Evolutionary conservation across 2,797 vertebrate species (phyloP), one percentile per base, ranked within the genome.

Genomic region (Lepus townsendii): DNA sequence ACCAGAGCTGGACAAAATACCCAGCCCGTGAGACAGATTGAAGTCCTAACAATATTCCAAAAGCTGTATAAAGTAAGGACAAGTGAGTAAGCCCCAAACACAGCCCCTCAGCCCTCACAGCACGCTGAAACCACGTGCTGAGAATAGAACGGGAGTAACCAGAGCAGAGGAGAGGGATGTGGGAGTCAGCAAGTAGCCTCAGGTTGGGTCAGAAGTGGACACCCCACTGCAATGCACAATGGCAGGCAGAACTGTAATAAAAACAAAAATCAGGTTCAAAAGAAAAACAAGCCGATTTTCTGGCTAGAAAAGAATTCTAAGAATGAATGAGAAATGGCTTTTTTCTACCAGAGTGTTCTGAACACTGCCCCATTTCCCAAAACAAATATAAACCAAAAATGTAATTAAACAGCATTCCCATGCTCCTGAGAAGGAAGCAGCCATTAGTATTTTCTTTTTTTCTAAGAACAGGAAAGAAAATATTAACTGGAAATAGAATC

Each of bases 321-420:
- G 66, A 92, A 93, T 87, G 93, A 96, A 62, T 88, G 78, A 87
- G 52, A 95, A 92, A 90, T n/a, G 91, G 93, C 26, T 76, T 90
- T 57, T 87, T 92, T 95, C 83, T 94, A 66, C 65, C 71, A 57
- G n/a, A 96, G 85, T 54, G 82, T 88, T 87, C 85, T 90, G 86
- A 87, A 88, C 35, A 83, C 54, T 88, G 82, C 24, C 86, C 79
- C 86, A 86, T 30, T 95, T 95, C 93, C 79, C 86, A 88, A 92
- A 97, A 96, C 86, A 95, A 96, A 88, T 32, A 91, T 16, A 90
- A 94, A 86, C 91, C 75, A 83, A 93, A 93, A 85, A 84, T 83
- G 71, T 88, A 96, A 94, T 90, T 92, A 88, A 94, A 93, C 71
- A 92, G 71, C 42, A 57, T 91, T 57, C 84, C 47, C 38, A 14